Evolutionary conservation across 2,888 invertebrate genomes (phyloP).

Genomic region (Drosophila limbata): DNA sequence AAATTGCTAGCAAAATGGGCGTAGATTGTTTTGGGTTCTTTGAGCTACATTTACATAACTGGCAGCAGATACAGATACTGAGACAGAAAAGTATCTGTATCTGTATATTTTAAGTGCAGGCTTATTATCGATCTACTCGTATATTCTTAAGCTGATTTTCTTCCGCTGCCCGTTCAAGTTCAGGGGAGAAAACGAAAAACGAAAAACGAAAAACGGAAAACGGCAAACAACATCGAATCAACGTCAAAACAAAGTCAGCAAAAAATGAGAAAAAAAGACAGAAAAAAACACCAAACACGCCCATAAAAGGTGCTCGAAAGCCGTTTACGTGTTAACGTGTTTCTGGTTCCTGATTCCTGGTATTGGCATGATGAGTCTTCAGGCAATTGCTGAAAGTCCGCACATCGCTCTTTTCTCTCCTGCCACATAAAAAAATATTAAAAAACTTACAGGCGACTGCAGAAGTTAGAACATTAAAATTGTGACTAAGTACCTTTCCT

Average conservation of each 20-base stretch:
- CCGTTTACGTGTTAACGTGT: conserved; percentile 65
- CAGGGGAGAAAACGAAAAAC: conserved; percentile 46
- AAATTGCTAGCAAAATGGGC: conserved; percentile 28
- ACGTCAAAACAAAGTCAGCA: conserved; percentile 11
- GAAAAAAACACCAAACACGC: conserved; percentile 44
- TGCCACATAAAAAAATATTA: conserved; percentile 31
- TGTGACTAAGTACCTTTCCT: conserved; percentile 57
- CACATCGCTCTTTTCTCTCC: conserved; percentile 10
- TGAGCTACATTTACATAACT: conserved; percentile 44
- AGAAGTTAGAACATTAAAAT: conserved; percentile 55
- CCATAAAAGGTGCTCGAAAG: conserved; percentile 65
- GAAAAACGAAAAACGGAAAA: conserved; percentile 27
- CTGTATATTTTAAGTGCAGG: conserved; percentile 18
- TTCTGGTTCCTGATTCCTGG: conserved; percentile 64
- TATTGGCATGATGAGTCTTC: conserved; percentile 52
- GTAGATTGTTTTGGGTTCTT: conserved; percentile 5
- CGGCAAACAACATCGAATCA: conserved; percentile 31
- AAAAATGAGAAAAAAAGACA: conserved; percentile 12
- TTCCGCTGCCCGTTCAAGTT: conserved; percentile 58
- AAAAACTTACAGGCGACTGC: conserved; percentile 19
- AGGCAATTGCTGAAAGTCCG: conserved; percentile 21
- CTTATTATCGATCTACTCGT: conserved; percentile 62
- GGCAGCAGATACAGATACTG: background rate
- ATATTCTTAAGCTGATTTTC: conserved; percentile 62
- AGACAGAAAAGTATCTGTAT: conserved; percentile 1